Percentiles rank a stretch among this genome's conserved stretches.
These are phyloP conservation scores for Gymnocypris eckloni DNA, from an alignment of 2,797 vertebrate genomes.

Conservation along the genomic window DNA sequence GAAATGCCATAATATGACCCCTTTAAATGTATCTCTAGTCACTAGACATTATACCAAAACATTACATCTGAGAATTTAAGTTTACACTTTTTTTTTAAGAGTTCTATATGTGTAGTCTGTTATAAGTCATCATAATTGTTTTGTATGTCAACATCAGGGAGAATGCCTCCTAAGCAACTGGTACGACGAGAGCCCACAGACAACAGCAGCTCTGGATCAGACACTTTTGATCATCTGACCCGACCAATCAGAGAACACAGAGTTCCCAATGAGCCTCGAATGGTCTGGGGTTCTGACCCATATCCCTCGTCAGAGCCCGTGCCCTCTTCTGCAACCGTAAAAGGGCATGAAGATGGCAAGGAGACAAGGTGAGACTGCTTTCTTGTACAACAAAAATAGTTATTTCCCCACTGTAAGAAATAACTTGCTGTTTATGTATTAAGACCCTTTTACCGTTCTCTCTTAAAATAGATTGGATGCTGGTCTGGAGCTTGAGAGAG, in stretches of 20 bases:
- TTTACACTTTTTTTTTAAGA: not conserved
- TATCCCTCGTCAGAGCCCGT: conserved; percentile 88
- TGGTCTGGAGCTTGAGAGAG: conserved; percentile 85
- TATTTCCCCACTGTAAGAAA: not conserved
- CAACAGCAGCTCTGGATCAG: conserved; percentile 85
- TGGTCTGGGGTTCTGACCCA: conserved; percentile 94
- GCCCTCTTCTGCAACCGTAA: conserved; percentile 82
- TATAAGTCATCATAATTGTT: not conserved
- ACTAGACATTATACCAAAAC: not conserved
- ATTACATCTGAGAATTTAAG: not conserved
- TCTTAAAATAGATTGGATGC: conserved; percentile 81
- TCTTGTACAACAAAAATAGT: not conserved
- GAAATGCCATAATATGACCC: too few relatives aligned
- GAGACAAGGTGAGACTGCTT: conserved; percentile 72
- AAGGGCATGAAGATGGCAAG: conserved; percentile 85
- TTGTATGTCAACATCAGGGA: conserved; percentile 77
- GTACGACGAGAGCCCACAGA: conserved; percentile 94
- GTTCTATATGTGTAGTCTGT: not conserved
- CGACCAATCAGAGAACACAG: conserved; percentile 89
- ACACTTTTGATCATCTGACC: conserved; percentile 93
- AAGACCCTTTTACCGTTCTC: not conserved
- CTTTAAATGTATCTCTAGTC: not conserved
- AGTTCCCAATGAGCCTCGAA: conserved; percentile 86
- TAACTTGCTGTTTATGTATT: not conserved
- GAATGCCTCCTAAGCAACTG: conserved; percentile 93